Evolutionary conservation across 2,888 invertebrate genomes (phyloP), one percentile per base, ranked within the genome.

Genomic region (Brachypterus glaber): DNA sequence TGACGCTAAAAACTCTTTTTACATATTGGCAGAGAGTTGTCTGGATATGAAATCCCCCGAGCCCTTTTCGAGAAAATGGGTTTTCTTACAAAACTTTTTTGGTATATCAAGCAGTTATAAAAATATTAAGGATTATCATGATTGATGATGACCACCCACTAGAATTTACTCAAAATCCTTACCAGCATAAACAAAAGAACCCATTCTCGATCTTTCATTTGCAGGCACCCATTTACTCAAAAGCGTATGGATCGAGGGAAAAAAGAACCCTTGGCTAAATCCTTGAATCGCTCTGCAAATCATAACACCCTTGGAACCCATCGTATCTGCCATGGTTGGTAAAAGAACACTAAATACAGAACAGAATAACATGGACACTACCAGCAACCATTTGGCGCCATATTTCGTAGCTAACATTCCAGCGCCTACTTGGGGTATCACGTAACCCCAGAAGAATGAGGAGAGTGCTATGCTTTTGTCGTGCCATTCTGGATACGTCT

Each of bases 401-500:
- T 78, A 77, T 4, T 69, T 69, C 49, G 79, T 77, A 0, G 87
- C 82, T 32, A 91, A 59, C 49, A 79, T 71, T 0, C 83, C 81
- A 0, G 77, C 76, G 0, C 81, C 80, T 1, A 85, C 62, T 62
- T 87, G 87, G 11, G 81, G 77, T 2, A 80, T 47, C 2, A 82
- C 71, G 58, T 87, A 86, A 1, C 86, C 86, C 82, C 83, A 82
- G 62, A 85, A 84, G 62, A 85, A 86, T 1, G 85, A 80, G 7
- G 82, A 83, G 4, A 83, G 63, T 18, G 84, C 70, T 39, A 77
- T 53, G 7, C 72, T 70, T 7, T 64, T 54, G 39, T 70, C 61
- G 9, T 63, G 55, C 81, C 80, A 81, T 2, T 72, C 48, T 1
- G 41, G 37, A 54, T 63, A 77, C 50, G 60, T 55, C 71, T 73